Conservation (phyloP, 2,797 vertebrate species). For the Australoheros facetus region DNA sequence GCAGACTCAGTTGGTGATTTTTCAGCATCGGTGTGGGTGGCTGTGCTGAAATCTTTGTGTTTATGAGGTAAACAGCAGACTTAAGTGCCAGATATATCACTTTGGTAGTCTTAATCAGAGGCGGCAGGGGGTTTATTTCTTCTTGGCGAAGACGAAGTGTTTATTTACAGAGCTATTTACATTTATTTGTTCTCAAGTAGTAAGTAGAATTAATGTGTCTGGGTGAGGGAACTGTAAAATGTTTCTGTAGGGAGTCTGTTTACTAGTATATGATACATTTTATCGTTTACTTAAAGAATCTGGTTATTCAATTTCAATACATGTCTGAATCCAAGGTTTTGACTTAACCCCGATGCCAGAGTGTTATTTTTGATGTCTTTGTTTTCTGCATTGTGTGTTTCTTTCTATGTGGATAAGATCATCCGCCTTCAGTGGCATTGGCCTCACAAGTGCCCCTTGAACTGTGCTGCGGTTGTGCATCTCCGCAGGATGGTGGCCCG, state of each 20-base stretch:
- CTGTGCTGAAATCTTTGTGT: conserved; percentile 67
- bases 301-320: not conserved
- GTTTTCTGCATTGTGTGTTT: not conserved
- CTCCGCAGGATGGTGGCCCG: conserved; percentile 68
- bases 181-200: conserved; percentile 73
- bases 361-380: not conserved
- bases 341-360: not conserved
- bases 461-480: conserved; percentile 50
- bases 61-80: conserved; percentile 76
- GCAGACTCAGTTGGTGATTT: conserved; percentile 52
- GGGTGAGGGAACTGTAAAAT: conserved; percentile 70
- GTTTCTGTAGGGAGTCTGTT: conserved; percentile 51
- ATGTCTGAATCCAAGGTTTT: not conserved
- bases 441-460: conserved; percentile 48
- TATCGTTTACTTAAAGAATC: conserved; percentile 24
- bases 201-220: conserved; percentile 75
- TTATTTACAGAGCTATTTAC: conserved; percentile 79
- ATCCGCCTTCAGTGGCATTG: conserved; percentile 26
- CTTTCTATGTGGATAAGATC: conserved; percentile 7
- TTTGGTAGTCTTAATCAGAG: conserved; percentile 77
- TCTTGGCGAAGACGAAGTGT: conserved; percentile 73
- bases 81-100: conserved; percentile 79
- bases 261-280: conserved; percentile 29
- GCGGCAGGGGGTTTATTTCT: conserved; percentile 71
- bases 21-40: conserved; percentile 67